Conservation (phyloP, 2,888 invertebrate genomes). For the Amphipoea lucens region DNA sequence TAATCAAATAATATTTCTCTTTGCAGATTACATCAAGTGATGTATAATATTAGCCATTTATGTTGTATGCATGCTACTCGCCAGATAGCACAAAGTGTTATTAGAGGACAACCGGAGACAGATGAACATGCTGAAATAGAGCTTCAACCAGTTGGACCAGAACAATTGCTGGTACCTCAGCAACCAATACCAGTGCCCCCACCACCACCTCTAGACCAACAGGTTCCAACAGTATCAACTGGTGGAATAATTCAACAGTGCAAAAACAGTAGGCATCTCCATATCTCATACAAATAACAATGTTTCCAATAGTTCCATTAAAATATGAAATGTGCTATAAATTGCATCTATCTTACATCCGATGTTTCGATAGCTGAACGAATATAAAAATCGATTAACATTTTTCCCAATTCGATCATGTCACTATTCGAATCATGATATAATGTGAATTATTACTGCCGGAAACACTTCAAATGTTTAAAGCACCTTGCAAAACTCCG, state of each 20-base stretch:
- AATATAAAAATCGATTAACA: slow-evolving; percentile 61
- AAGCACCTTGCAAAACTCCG: background rate
- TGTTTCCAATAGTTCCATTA: slow-evolving; percentile 17
- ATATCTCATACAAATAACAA: background rate
- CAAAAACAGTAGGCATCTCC: background rate
- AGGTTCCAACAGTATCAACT: too few species aligned
- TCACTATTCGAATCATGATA: slow-evolving; percentile 54
- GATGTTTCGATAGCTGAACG: slow-evolving; percentile 29
- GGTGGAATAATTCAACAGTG: background rate
- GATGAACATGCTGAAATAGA: too few species aligned
- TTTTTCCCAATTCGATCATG: slow-evolving; percentile 61
- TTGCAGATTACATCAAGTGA: too few species aligned
- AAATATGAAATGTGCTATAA: slow-evolving; percentile 32
- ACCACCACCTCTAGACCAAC: too few species aligned
- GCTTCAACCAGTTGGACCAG: too few species aligned
- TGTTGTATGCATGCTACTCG: too few species aligned
- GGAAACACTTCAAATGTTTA: slow-evolving; percentile 42
- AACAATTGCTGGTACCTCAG: too few species aligned
- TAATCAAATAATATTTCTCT: too few species aligned
- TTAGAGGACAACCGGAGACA: too few species aligned
- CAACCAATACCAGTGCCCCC: too few species aligned
- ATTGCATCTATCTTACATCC: slow-evolving; percentile 28
- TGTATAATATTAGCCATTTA: too few species aligned
- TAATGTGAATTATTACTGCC: slow-evolving; percentile 63
- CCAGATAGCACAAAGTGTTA: too few species aligned